Conservation (phyloP, 2,888 invertebrate species). For the Uropetala carovei region DNA sequence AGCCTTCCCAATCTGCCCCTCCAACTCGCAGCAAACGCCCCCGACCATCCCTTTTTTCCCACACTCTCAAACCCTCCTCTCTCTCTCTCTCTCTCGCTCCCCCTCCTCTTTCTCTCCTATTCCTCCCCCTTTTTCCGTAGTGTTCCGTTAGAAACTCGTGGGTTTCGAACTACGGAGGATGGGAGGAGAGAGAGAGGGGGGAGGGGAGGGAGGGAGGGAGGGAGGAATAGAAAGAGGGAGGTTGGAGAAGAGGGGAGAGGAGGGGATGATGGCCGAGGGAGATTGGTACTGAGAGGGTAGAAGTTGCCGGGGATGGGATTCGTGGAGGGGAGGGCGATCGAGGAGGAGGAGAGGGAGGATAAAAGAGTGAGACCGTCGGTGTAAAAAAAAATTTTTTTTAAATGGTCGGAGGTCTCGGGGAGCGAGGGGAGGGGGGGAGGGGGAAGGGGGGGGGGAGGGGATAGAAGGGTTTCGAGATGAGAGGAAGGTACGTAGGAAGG, state of each 20-base stretch:
- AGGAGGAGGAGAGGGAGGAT: not conserved
- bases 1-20: not conserved
- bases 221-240: no score
- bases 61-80: not conserved
- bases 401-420: not conserved
- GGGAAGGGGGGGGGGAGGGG: not conserved
- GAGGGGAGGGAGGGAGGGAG: no score
- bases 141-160: conserved; percentile 35
- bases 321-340: not conserved
- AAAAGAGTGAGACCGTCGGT: conserved; percentile 4
- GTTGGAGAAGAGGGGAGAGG: no score
- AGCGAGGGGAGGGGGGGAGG: not conserved
- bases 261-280: conserved; percentile 7
- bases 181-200: not conserved
- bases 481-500: conserved; percentile 15
- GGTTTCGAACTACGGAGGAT: conserved; percentile 1
- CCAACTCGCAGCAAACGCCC: not conserved
- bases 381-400: not conserved
- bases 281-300: conserved; percentile 14
- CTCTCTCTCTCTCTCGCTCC: not conserved
- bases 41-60: not conserved
- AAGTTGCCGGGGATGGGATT: not conserved
- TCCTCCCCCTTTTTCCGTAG: not conserved
- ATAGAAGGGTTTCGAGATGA: not conserved
- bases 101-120: not conserved